Evolutionary conservation across 2,113 vertebrate species (phyloP), one percentile per base, ranked within the genome.

Genomic region (Glareola pratincola): DNA sequence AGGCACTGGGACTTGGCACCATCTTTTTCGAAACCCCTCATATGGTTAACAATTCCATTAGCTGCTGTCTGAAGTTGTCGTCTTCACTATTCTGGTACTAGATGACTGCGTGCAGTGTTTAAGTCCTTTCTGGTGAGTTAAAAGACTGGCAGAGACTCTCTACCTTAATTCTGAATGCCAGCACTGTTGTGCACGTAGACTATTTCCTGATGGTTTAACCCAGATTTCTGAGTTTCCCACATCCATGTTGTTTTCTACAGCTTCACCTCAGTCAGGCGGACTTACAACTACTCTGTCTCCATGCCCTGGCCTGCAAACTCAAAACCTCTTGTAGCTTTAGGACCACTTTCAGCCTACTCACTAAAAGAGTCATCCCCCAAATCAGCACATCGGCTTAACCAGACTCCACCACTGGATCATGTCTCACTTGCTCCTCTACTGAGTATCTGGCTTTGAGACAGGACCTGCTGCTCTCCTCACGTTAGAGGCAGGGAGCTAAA

Each of bases 141-240:
- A 54, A 54, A 83, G 43, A 19, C 53, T 53, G 9, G 11, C 30
- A 78, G 27, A 23, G 19, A 21, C 53, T 63, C 45, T 62, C 82
- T 63, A 8, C 29, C 57, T 83, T 47, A 32, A 24, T 51, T 29
- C 43, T 20, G 18, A 74, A 74, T 59, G 15, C 34, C 67, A 53
- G 12, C 1, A 1, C n/a, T 66, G 41, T 16, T 85, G 37, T 54
- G 50, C 17, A 63, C n/a, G 36, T 10, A 0, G 4, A 66, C 3
- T 36, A 23, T 53, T 86, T 79, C 80, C 63, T 89, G 36, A 30
- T 62, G 18, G 3, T 90, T 90, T 62, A 68, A 66, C 34, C 32
- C 62, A 89, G 22, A 67, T 90, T 77, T 75, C 75, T 53, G 39
- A 6, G 48, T 36, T 93, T 60, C 37, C 63, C 30, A 59, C 81